Base-by-base conservation (phyloP, 2,113 vertebrate genomes). In the Acanthochromis polyacanthus region DNA sequence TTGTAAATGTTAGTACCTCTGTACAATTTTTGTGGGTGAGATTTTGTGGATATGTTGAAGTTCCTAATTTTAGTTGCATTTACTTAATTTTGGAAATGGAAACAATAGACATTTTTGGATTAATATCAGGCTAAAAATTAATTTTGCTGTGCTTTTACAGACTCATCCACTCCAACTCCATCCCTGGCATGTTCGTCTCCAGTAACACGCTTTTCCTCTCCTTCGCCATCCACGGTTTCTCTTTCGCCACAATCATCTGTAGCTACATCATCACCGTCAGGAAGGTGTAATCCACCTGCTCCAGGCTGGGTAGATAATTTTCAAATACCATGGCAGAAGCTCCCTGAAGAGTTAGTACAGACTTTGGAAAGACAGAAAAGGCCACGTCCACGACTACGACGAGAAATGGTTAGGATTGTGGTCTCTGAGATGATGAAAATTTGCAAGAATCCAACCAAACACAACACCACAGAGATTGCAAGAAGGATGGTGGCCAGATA, bases 371-470 rank as follows among this genome's bases (percentile, higher is more conserved):
- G 50, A 48, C 23, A 74, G 61, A 81, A 61, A 74, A 74, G 55
- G 9, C 78, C 78, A 56, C 50, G 53, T 57, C 7, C 63, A 20
- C 9, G 56, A 68, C 63, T 67, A 80, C 56, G 20, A 56, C 1
- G 14, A 28, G 48, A 81, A 55, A 56, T 43, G 25, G 10, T 75
- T 19, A 68, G 40, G 40, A 75, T 63, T 20, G 50, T 70, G 9
- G 57, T 69, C 3, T 61, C 65, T 50, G 61, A 59, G 11, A 72
- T 83, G 16, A 61, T 66, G 56, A 72, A 65, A 5, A 36, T 63
- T 50, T 69, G 69, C 45, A 30, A 67, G 53, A 82, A 72, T 75
- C 57, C 71, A 62, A 69, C 64, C 36, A 75, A 75, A 82, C 14
- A 0, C 20, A 70, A 36, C 32, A 36, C 32, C 8, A 56, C 68